Evolutionary conservation across 1,140 invertebrate species (phyloP).

Genomic region (Cotesia vestalis): DNA sequence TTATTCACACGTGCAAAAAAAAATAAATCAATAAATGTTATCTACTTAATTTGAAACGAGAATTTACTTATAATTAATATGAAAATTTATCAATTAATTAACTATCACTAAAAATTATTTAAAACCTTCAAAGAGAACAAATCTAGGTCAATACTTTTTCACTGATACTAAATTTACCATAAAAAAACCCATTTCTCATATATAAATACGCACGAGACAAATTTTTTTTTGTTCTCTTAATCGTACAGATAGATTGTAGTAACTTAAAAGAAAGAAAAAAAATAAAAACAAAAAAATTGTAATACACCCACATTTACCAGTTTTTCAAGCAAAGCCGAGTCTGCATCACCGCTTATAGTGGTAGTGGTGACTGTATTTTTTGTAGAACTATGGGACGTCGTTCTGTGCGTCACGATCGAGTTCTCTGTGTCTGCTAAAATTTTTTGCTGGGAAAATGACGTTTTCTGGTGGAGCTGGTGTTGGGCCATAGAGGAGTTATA

Average conservation of each 20-base stretch:
- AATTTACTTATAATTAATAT: constrained; percentile 1
- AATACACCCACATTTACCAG: constrained; percentile 58
- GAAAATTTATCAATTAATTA: constrained; percentile 13
- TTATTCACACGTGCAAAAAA: no score
- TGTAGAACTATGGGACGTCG: constrained; percentile 48
- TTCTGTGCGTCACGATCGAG: constrained; percentile 56
- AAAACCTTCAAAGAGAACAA: no score
- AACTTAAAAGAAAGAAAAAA: constrained; percentile 23
- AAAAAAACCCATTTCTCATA: no score
- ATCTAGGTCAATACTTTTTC: no score
- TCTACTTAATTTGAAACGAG: background rate
- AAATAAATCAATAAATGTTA: no score
- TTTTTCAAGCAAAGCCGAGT: constrained; percentile 56
- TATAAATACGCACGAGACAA: background rate
- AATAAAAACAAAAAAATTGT: no score
- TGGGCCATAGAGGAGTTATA: constrained; percentile 50
- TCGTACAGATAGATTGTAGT: no score
- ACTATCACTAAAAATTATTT: background rate
- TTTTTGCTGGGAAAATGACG: constrained; percentile 60
- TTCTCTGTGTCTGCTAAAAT: constrained; percentile 56
- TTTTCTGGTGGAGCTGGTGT: constrained; percentile 49
- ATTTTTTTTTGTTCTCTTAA: background rate
- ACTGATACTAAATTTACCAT: no score
- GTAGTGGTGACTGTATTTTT: constrained; percentile 55
- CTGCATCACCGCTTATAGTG: constrained; percentile 51